Evolutionary conservation across 2,113 vertebrate genomes (phyloP).

Genomic region (Empidonax alnorum): DNA sequence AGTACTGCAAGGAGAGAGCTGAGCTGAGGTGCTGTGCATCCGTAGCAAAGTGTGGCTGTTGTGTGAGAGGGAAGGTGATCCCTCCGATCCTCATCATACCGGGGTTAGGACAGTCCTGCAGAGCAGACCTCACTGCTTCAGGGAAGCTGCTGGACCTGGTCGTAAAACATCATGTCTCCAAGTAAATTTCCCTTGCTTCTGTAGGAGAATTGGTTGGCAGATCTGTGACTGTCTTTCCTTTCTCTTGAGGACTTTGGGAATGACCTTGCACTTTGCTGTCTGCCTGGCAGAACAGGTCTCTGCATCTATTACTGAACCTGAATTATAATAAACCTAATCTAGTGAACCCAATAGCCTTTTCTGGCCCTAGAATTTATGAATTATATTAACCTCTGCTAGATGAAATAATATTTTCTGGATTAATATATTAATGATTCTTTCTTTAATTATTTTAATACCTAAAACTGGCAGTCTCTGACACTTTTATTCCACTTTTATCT

Average conservation of each 20-base stretch:
- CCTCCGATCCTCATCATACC: rapidly evolving
- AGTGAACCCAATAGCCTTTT: conserved; percentile 15
- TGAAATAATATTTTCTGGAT: conserved; percentile 5
- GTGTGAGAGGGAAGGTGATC: background rate
- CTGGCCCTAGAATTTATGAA: background rate
- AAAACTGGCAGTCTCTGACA: background rate
- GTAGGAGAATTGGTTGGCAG: background rate
- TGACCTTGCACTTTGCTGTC: background rate
- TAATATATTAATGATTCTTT: conserved; percentile 33
- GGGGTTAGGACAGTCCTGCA: rapidly evolving
- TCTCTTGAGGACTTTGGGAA: background rate
- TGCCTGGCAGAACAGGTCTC: background rate
- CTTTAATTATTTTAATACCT: conserved; percentile 38
- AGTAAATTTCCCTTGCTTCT: rapidly evolving
- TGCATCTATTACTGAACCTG: background rate
- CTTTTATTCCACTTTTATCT: background rate
- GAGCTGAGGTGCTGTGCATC: background rate
- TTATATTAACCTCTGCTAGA: background rate
- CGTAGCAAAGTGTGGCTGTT: background rate
- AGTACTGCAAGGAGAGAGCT: background rate
- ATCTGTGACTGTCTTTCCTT: background rate
- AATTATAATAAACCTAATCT: conserved; percentile 10
- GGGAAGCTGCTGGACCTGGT: background rate
- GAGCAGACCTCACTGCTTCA: background rate
- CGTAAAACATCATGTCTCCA: background rate